Evolutionary conservation across 2,113 vertebrate species (phyloP), one percentile per base, ranked within the genome.

Genomic region (Chlamydotis undulata): DNA sequence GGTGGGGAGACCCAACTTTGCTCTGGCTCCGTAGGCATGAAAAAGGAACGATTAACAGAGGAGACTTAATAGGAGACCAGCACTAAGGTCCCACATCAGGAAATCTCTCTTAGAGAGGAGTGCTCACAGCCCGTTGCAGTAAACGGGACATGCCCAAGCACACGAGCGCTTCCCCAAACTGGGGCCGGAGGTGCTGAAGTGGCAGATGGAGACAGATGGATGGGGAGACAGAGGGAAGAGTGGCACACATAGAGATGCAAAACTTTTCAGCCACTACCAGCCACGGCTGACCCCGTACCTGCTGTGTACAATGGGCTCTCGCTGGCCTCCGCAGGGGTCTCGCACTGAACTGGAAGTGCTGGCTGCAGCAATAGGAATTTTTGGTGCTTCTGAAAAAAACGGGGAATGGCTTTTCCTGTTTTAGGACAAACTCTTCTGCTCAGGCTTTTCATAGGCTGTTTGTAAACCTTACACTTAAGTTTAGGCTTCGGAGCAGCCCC

Each of bases 181-280:
- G 59, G 64, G 76, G 70, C 67, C 7, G 12, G 80, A 79, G 37
- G 24, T 11, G 65, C 79, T 50, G 84, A 26, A 67, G 92, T 25
- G 83, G n/a, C 64, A 92, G 94, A 53, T 55, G 56, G 45, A 64
- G 93, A 39, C 2, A 26, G 93, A 89, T 10, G 81, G 87, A 65
- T 21, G 53, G 65, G 53, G 76, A 69, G 50, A 68, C 8, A 19
- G 77, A n/a, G 53, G 55, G 91, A 24, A 77, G 26, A 87, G 84
- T 65, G 88, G 88, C 95, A 95, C 79, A 39, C 61, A 96, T 23
- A 89, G 6, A 95, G 73, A 97, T 95, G 94, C 94, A 93, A 94
- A 96, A 56, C 79, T 12, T 18, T 18, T 10, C 87, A 78, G 65
- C 91, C 71, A 3, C 85, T 59, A 43, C 92, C 50, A 74, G 73